phyloP scores from a whole-genome alignment of 2,888 invertebrate species.

The Kryphioiulus occultus region DNA sequence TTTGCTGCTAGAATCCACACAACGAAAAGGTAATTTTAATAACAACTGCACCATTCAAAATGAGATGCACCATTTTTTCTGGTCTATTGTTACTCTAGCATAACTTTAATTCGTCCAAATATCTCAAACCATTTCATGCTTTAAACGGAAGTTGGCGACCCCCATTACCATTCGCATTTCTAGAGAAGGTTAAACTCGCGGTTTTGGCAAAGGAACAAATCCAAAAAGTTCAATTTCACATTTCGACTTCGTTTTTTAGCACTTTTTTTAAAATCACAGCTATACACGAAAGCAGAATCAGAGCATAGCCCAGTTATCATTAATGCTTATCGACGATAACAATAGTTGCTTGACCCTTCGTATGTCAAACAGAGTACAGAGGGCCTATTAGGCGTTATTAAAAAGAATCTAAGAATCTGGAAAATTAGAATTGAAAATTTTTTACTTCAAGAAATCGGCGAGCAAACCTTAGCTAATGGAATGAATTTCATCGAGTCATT shows the following conservation, averaged over 20 bases:
- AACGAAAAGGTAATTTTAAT: background rate
- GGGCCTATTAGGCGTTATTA: background rate
- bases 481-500: background rate
- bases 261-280: background rate
- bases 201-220: background rate
- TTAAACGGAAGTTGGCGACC: background rate
- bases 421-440: background rate
- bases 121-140: background rate
- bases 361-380: background rate
- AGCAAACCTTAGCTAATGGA: background rate
- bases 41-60: background rate
- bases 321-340: background rate
- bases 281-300: constrained; percentile 1
- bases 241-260: background rate
- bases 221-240: background rate
- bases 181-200: background rate
- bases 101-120: background rate
- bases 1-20: background rate
- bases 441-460: background rate
- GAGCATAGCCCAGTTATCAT: constrained; percentile 30
- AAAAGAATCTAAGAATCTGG: too few species aligned
- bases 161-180: background rate
- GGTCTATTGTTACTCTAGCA: background rate
- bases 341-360: constrained; percentile 26
- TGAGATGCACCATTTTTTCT: background rate